Conservation (phyloP, 2,888 invertebrate species). For the Acronicta alni region DNA sequence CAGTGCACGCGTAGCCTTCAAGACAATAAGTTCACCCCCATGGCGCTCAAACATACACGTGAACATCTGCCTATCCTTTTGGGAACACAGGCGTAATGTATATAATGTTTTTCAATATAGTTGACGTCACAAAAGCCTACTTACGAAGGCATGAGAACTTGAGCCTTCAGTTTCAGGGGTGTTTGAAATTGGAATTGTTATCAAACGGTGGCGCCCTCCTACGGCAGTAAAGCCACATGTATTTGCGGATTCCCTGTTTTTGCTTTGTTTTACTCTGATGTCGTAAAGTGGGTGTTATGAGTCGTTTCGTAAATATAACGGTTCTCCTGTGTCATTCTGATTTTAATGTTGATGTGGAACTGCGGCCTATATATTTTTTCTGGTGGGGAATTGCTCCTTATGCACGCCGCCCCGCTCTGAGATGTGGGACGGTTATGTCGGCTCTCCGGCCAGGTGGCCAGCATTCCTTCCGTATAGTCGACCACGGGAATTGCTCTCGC, state of each 20-base stretch:
- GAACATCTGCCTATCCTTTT: too few relatives aligned
- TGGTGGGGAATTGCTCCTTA: too few relatives aligned
- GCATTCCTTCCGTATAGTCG: too few relatives aligned
- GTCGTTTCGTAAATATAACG: slow-evolving; percentile 41
- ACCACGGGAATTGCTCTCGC: too few relatives aligned
- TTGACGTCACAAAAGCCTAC: slow-evolving; percentile 65
- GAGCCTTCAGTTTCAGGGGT: slow-evolving; percentile 64
- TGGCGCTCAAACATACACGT: too few relatives aligned
- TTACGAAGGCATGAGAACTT: slow-evolving; percentile 75
- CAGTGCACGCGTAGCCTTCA: too few relatives aligned
- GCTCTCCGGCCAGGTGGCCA: too few relatives aligned
- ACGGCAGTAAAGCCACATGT: slow-evolving; percentile 49
- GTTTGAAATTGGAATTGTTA: slow-evolving; percentile 69
- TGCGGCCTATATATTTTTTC: neutral
- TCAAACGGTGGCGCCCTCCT: slow-evolving; percentile 58
- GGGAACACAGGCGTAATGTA: neutral
- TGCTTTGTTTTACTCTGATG: slow-evolving; percentile 56
- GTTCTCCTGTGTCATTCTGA: slow-evolving; percentile 31
- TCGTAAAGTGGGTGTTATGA: slow-evolving; percentile 50
- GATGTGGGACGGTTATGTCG: too few relatives aligned
- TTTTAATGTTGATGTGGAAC: slow-evolving; percentile 20
- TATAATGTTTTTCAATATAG: slow-evolving; percentile 55
- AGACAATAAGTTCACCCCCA: too few relatives aligned
- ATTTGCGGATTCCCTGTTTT: slow-evolving; percentile 59
- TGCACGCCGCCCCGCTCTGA: too few relatives aligned